Conservation (phyloP, 2,797 vertebrate genomes). For the Ctenopoma kingsleyae region DNA sequence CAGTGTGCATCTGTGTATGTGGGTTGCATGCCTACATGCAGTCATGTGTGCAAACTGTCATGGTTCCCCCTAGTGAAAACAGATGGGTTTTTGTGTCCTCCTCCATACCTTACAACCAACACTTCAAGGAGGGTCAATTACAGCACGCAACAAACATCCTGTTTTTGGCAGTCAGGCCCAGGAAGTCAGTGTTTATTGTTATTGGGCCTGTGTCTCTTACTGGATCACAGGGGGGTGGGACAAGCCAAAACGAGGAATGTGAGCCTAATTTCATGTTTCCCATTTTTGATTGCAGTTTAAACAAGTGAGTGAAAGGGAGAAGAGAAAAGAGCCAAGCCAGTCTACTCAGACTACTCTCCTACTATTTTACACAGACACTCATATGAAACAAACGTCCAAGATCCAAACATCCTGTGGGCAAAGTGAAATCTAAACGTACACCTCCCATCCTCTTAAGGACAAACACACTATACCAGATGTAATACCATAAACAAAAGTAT, state of each 20-base stretch:
- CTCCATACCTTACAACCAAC: conserved; percentile 81
- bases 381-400: conserved; percentile 45
- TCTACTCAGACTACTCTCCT: conserved; percentile 9
- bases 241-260: conserved; percentile 76
- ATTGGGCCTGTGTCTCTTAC: conserved; percentile 72
- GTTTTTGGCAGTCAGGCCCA: conserved; percentile 80
- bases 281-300: conserved; percentile 83
- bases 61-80: conserved; percentile 76
- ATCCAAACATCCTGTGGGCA: conserved; percentile 56
- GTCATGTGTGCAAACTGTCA: conserved; percentile 52
- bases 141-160: conserved; percentile 86
- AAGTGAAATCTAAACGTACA: conserved; percentile 40
- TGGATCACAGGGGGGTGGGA: conserved; percentile 65
- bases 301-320: conserved; percentile 68
- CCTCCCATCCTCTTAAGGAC: conserved; percentile 26
- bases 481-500: conserved; percentile 59
- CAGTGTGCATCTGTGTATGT: conserved; percentile 30
- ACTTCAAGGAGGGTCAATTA: conserved; percentile 86
- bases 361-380: conserved; percentile 28
- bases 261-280: conserved; percentile 83
- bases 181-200: conserved; percentile 86
- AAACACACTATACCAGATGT: conserved; percentile 55
- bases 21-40: conserved; percentile 35
- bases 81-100: conserved; percentile 77
- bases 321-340: conserved; percentile 42